Evolutionary conservation across 2,888 invertebrate species (phyloP).

Genomic region (Troilus luridus): DNA sequence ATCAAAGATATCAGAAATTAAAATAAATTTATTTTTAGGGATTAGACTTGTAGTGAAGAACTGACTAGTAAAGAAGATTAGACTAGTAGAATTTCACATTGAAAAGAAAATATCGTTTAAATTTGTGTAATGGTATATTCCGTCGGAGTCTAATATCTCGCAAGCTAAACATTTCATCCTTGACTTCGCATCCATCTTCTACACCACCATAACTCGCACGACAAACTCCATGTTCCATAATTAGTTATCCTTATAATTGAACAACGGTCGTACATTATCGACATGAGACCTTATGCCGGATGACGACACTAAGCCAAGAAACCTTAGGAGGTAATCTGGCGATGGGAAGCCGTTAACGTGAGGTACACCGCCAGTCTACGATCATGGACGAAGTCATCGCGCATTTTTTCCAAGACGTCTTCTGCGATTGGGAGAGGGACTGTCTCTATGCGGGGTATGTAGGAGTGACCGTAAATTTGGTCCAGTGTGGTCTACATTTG

Average conservation of each 20-base stretch:
- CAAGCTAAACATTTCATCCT: too few species aligned
- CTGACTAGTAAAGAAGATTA: too few species aligned
- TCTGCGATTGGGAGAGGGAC: slow-evolving; percentile 80
- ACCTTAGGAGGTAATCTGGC: slow-evolving; percentile 38
- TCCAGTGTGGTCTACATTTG: background rate
- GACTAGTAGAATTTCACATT: too few species aligned
- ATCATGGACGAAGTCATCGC: slow-evolving; percentile 84
- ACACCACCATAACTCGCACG: background rate
- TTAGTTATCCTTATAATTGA: background rate
- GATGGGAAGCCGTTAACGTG: background rate
- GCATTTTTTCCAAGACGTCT: slow-evolving; percentile 84
- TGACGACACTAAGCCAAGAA: slow-evolving; percentile 21
- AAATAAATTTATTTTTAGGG: too few species aligned
- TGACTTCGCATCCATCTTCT: background rate
- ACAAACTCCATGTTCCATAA: background rate
- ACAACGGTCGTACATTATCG: background rate
- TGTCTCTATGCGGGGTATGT: slow-evolving; percentile 78
- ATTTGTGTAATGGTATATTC: too few species aligned
- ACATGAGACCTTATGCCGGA: background rate
- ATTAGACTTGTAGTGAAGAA: too few species aligned
- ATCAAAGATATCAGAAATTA: too few species aligned
- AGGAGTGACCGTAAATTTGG: background rate
- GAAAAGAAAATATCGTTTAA: too few species aligned
- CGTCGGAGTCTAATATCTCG: too few species aligned
- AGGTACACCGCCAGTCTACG: background rate